These are phyloP conservation scores for Potorous gilbertii DNA, from an alignment of 2,797 vertebrate species.

Conservation along the genomic window DNA sequence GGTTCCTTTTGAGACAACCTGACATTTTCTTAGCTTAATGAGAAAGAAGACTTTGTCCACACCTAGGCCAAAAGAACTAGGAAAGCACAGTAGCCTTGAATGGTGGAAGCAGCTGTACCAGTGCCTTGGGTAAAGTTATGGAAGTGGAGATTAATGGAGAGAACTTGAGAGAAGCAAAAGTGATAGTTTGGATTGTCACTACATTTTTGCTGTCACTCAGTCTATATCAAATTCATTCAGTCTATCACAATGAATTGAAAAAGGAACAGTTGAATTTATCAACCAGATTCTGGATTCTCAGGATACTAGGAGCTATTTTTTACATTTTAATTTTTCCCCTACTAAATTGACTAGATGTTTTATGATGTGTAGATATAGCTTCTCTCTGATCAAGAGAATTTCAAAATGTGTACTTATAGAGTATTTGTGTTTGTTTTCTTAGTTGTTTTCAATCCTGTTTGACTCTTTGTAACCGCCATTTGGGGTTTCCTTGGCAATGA, in stretches of 20 bases:
- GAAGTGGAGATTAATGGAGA: background rate
- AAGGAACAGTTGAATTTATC: conserved; percentile 48
- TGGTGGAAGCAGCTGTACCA: background rate
- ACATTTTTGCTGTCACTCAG: background rate
- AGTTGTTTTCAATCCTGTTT: background rate
- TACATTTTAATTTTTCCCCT: background rate
- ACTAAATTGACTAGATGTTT: conserved; percentile 21
- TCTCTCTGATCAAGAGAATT: background rate
- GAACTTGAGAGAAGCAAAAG: background rate
- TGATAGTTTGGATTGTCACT: background rate
- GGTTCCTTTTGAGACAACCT: background rate
- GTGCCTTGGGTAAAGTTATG: background rate
- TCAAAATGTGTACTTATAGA: background rate
- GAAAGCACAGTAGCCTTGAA: background rate
- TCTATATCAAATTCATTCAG: background rate
- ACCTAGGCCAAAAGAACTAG: background rate
- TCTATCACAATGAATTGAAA: conserved; percentile 12
- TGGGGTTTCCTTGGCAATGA: background rate
- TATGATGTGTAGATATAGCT: background rate
- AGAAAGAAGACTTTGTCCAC: background rate
- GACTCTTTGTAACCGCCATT: fast-evolving
- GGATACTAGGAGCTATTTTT: conserved; percentile 3
- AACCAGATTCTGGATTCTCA: conserved; percentile 8
- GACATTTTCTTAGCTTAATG: background rate
- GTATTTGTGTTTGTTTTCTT: background rate